Base-by-base conservation (phyloP, 2,797 vertebrate species). In the Enoplosus armatus region DNA sequence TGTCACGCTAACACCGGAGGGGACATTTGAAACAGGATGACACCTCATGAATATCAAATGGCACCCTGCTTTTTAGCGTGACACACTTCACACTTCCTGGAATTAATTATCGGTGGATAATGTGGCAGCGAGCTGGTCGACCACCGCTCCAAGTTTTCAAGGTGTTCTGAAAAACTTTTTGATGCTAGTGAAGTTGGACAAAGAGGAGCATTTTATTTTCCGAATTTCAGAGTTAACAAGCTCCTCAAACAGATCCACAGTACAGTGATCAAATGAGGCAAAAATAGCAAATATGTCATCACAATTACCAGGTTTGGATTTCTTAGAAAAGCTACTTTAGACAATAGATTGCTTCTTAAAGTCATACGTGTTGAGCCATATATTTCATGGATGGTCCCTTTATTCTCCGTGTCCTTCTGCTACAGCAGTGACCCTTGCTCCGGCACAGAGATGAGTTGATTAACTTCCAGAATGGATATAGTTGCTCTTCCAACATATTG, bases 41-140 rank as follows among this genome's bases (percentile, higher is more conserved):
- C 87, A 80, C 89, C 87, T 93, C 86, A 92, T 92, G 90, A 91
- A 93, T 94, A 94, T 92, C 83, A 93, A 94, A 93, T 73, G 79
- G 82, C 88, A 74, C 89, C 91, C 91, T 69, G 86, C 86, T 78
- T 89, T 93, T 89, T 85, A 87, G 53, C 81, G 84, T 87, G 87
- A 91, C 91, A 90, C 87, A 86, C 86, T 93, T 91, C 89, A 86
- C 87, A 87, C 89, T 83, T 87, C 70, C 86, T 66, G 54, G 90
- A 91, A 95, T 94, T 88, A 93, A 94, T 94, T 93, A 92, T 65
- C 77, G 66, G 77, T 24, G 79, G 89, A 85, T 89, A 86, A 86
- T 86, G 87, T 84, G 86, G 83, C 85, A 53, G 80, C 43, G 48
- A 31, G 20, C 62, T 70, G 86, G 71, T 41, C 64, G 54, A 48